Percentiles rank a stretch among this genome's conserved stretches.
Conservation (phyloP, 1,140 invertebrate genomes). For the Aphaenogaster rudis region DNA sequence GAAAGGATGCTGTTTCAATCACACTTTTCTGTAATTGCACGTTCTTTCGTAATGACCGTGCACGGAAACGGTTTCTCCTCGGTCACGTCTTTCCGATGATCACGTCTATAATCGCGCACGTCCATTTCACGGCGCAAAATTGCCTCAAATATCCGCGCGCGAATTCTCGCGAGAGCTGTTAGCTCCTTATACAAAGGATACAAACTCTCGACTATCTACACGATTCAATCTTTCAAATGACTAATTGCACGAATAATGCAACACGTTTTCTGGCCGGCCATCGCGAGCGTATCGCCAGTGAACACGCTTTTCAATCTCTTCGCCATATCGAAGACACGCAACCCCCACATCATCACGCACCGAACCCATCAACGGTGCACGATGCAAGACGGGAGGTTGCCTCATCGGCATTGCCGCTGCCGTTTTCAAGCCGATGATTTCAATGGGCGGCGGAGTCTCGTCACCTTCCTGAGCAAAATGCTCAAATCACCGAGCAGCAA, state of each 20-base stretch:
- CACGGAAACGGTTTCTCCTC: not conserved
- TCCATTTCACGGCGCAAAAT: slow-evolving; percentile 33
- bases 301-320: slow-evolving; percentile 49
- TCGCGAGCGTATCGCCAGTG: slow-evolving; percentile 32
- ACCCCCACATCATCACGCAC: slow-evolving; percentile 48
- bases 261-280: slow-evolving; percentile 38
- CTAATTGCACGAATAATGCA: slow-evolving; percentile 58
- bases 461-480: slow-evolving; percentile 49
- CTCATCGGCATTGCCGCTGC: slow-evolving; percentile 46
- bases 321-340: slow-evolving; percentile 53
- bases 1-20: not conserved
- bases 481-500: slow-evolving; percentile 32
- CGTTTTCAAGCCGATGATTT: slow-evolving; percentile 65
- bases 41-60: not conserved
- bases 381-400: slow-evolving; percentile 62
- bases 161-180: slow-evolving; percentile 48
- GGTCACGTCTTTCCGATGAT: not conserved
- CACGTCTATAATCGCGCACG: slow-evolving; percentile 9
- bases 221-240: slow-evolving; percentile 53
- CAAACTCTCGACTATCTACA: slow-evolving; percentile 24
- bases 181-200: slow-evolving; percentile 9
- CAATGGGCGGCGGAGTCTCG: slow-evolving; percentile 50
- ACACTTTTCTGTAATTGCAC: not conserved
- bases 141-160: slow-evolving; percentile 14
- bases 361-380: slow-evolving; percentile 24